phyloP scores from a whole-genome alignment of 2,888 invertebrate genomes.

The Teinopalpus imperialis region DNA sequence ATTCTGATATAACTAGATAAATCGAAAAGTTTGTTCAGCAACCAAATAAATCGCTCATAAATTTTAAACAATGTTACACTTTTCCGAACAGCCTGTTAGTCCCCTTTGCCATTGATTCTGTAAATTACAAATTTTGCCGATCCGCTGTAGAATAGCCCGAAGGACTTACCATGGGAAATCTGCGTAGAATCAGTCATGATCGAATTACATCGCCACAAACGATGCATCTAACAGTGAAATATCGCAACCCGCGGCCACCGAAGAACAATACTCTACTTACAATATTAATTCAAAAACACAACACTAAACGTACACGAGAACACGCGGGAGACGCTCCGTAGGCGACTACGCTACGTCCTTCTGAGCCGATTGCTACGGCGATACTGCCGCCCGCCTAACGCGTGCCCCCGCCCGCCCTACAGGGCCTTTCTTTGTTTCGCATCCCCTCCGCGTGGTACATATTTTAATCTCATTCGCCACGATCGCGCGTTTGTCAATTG shows the following conservation, averaged over 20 bases:
- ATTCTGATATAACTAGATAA: too few relatives aligned
- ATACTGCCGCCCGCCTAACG: conserved; percentile 60
- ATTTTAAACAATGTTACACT: too few relatives aligned
- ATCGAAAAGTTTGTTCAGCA: too few relatives aligned
- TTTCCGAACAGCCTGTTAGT: neutral
- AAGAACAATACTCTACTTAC: conserved; percentile 19
- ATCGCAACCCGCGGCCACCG: conserved; percentile 38
- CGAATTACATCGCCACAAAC: conserved; percentile 21
- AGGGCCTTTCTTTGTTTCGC: conserved; percentile 77
- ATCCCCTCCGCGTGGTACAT: conserved; percentile 64
- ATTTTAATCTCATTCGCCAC: conserved; percentile 54
- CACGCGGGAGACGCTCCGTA: conserved; percentile 29
- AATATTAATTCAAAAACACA: conserved; percentile 26
- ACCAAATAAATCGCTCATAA: too few relatives aligned
- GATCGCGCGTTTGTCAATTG: conserved; percentile 66
- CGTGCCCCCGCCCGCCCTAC: conserved; percentile 67
- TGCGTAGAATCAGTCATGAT: conserved; percentile 26
- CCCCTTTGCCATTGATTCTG: conserved; percentile 5
- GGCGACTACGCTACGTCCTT: conserved; percentile 38
- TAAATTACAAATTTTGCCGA: conserved; percentile 22
- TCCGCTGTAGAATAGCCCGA: conserved; percentile 14
- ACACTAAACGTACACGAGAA: conserved; percentile 48
- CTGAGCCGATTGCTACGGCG: conserved; percentile 58
- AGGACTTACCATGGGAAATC: conserved; percentile 32
- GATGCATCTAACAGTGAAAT: conserved; percentile 33